Evolutionary conservation across 2,888 invertebrate species (phyloP).

Genomic region (Gymnocheta viridis): DNA sequence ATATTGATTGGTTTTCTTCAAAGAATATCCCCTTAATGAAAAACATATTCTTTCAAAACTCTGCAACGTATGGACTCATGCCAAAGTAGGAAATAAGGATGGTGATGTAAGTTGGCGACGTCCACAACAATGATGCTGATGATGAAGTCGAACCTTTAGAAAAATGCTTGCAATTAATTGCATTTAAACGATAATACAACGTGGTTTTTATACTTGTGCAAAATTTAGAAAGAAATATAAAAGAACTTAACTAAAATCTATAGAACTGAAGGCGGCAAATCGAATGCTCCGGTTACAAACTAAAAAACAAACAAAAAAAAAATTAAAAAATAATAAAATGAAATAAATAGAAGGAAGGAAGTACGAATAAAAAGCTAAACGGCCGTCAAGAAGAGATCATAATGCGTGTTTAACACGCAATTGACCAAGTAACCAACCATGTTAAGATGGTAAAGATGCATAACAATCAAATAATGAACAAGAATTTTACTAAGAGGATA

Average conservation of each 20-base stretch:
- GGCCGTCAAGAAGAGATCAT: slow-evolving; percentile 32
- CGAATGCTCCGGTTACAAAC: slow-evolving; percentile 21
- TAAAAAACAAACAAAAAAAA: not conserved
- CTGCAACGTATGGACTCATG: slow-evolving; percentile 1
- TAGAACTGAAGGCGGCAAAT: slow-evolving; percentile 38
- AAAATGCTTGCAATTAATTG: slow-evolving; percentile 62
- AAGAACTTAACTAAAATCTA: slow-evolving; percentile 11
- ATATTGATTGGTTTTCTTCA: not conserved
- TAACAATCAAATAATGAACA: not conserved
- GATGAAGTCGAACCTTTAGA: slow-evolving; percentile 41
- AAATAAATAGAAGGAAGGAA: no score
- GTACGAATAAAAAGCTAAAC: slow-evolving; percentile 28
- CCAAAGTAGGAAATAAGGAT: not conserved
- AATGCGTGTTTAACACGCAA: slow-evolving; percentile 65
- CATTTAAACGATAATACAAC: slow-evolving; percentile 52
- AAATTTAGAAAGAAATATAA: not conserved
- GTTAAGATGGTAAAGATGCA: slow-evolving; percentile 11
- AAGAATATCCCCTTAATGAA: not conserved
- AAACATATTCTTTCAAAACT: slow-evolving; percentile 11
- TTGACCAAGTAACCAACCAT: slow-evolving; percentile 36
- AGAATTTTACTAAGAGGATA: slow-evolving; percentile 15
- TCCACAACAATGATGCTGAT: slow-evolving; percentile 9
- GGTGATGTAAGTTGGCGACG: slow-evolving; percentile 13
- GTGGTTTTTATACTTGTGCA: not conserved
- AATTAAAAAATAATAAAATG: no score